Evolutionary conservation across 1,140 invertebrate species (phyloP).

Genomic region (Sarcophaga bullata): DNA sequence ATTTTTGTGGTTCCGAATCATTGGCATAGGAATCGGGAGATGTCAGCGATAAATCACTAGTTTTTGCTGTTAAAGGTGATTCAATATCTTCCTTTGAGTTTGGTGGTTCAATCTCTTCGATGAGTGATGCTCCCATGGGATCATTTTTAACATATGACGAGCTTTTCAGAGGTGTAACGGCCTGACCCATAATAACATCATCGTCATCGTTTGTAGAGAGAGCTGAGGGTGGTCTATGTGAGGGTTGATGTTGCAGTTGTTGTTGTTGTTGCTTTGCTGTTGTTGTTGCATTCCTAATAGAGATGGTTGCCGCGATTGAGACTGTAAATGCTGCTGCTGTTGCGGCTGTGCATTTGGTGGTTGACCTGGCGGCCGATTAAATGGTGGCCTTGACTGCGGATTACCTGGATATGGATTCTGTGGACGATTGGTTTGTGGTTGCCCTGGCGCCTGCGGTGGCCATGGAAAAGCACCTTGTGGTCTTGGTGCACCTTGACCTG

Average conservation of each 20-base stretch:
- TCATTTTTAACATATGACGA: conserved; percentile 49
- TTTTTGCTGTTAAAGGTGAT: conserved; percentile 43
- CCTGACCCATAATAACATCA: conserved; percentile 63
- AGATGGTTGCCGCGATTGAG: conserved; percentile 46
- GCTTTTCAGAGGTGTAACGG: conserved; percentile 57
- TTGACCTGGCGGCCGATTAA: conserved; percentile 46
- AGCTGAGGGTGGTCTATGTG: conserved; percentile 54
- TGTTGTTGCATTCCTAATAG: neutral
- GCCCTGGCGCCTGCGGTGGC: conserved; percentile 42
- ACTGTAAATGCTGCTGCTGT: conserved; percentile 69
- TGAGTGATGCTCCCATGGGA: conserved; percentile 56
- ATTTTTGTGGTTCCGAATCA: conserved; percentile 2
- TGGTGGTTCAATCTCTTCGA: conserved; percentile 55
- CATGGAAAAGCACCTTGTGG: conserved; percentile 58
- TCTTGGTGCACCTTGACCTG: conserved; percentile 56
- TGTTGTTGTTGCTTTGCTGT: conserved; percentile 43
- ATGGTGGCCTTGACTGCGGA: conserved; percentile 59
- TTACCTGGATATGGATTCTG: conserved; percentile 45
- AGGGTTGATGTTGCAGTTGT: conserved; percentile 52
- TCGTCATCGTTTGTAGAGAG: conserved; percentile 58
- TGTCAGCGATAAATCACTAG: conserved; percentile 29
- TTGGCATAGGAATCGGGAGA: conserved; percentile 24
- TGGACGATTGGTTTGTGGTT: conserved; percentile 55
- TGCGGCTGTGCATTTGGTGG: conserved; percentile 57
- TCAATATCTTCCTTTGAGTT: conserved; percentile 47